These are phyloP conservation scores for Spongilla lacustris DNA, from an alignment of 37 sponge, comb jelly and placozoan species.

Conservation along the genomic window DNA sequence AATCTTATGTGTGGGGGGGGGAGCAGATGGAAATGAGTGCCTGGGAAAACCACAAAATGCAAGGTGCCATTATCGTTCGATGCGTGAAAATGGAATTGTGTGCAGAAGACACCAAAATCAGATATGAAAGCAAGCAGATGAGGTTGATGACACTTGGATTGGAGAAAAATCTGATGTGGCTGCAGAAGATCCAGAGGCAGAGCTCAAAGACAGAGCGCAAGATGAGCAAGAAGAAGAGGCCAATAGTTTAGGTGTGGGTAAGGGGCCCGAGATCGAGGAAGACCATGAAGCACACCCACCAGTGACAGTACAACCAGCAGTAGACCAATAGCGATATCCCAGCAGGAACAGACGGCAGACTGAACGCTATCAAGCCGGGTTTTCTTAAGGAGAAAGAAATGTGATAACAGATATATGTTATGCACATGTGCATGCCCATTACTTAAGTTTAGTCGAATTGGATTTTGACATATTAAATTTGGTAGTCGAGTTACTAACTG, in stretches of 20 bases:
- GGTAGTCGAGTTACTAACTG: not conserved
- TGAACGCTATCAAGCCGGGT: not conserved
- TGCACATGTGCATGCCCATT: not conserved
- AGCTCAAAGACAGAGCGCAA: too few relatives aligned
- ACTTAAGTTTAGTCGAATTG: not conserved
- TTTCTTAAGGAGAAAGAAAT: not conserved
- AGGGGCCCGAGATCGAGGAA: not conserved
- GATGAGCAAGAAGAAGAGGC: too few relatives aligned
- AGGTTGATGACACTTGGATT: not conserved
- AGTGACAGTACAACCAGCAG: too few relatives aligned
- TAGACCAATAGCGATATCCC: not conserved
- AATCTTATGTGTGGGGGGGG: not conserved
- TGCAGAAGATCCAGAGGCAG: not conserved
- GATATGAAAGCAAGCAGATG: not conserved
- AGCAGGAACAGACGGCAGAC: not conserved
- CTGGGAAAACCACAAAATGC: not conserved
- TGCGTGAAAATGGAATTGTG: not conserved
- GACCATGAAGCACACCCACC: not conserved
- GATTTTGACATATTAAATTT: not conserved
- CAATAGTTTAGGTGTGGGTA: not conserved
- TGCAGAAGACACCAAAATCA: not conserved
- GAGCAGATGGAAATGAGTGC: not conserved
- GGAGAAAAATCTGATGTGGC: not conserved
- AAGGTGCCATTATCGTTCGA: not conserved
- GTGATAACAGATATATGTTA: not conserved